phyloP scores from a whole-genome alignment of 2,888 invertebrate genomes.

The Hydroisotoma schaefferi region DNA sequence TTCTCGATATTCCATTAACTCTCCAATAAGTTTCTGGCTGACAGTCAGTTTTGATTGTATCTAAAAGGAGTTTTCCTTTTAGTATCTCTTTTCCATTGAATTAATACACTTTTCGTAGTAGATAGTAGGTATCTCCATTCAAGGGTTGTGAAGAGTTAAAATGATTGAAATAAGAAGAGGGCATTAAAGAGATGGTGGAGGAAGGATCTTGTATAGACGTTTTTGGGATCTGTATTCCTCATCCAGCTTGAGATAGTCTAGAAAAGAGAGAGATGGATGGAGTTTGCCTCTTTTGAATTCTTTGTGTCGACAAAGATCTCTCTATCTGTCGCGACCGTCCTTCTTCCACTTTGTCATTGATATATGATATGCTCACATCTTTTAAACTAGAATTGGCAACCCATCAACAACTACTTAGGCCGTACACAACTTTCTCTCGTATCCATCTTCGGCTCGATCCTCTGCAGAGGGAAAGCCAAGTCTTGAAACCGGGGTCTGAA shows the following conservation, averaged over 20 bases:
- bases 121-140: neutral
- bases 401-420: constrained; percentile 1
- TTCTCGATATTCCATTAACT: no score
- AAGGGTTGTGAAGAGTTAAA: neutral
- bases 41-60: no score
- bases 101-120: no score
- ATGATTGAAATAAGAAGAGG: neutral
- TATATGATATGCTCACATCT: constrained; percentile 8
- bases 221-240: neutral
- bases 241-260: no score
- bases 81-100: no score
- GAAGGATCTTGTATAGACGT: neutral
- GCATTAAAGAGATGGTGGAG: neutral
- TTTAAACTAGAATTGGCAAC: constrained; percentile 1
- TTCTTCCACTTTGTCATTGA: constrained; percentile 13
- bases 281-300: neutral
- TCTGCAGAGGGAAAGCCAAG: no score
- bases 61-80: no score
- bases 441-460: neutral
- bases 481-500: no score
- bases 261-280: neutral
- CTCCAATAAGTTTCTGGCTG: no score
- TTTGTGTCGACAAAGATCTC: neutral
- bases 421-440: no score
- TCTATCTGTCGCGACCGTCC: neutral